Evolutionary conservation across 2,888 invertebrate genomes (phyloP).

Genomic region (Tribolium freemani): DNA sequence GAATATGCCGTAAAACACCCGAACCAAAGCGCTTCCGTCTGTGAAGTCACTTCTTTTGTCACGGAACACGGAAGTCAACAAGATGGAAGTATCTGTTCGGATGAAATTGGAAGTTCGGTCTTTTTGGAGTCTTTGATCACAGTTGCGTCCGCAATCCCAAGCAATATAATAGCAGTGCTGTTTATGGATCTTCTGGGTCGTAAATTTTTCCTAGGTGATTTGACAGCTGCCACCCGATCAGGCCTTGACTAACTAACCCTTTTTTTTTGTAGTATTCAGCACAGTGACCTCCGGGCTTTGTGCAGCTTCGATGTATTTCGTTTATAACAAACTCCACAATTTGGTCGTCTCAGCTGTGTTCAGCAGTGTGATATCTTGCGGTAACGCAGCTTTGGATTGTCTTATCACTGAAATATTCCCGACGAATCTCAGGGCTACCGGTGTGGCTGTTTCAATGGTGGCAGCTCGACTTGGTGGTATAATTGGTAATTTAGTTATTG

Average conservation of each 20-base stretch:
- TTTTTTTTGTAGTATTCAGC: slow-evolving; percentile 79
- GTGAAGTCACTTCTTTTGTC: slow-evolving; percentile 83
- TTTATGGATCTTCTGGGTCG: slow-evolving; percentile 90
- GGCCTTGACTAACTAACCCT: slow-evolving; percentile 36
- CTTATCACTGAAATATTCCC: slow-evolving; percentile 95
- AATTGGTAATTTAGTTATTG: slow-evolving; percentile 89
- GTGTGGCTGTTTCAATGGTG: slow-evolving; percentile 92
- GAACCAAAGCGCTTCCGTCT: slow-evolving; percentile 77
- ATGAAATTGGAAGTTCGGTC: slow-evolving; percentile 82
- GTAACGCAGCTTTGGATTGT: slow-evolving; percentile 92
- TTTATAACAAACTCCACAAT: slow-evolving; percentile 86
- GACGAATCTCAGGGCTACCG: slow-evolving; percentile 90
- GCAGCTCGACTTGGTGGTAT: slow-evolving; percentile 92
- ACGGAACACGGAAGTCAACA: slow-evolving; percentile 74
- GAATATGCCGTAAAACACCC: slow-evolving; percentile 81
- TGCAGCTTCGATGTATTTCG: slow-evolving; percentile 88
- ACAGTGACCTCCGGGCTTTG: slow-evolving; percentile 88
- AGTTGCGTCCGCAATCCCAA: slow-evolving; percentile 87
- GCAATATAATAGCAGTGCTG: slow-evolving; percentile 84
- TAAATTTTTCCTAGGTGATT: slow-evolving; percentile 83
- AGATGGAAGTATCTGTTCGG: slow-evolving; percentile 73
- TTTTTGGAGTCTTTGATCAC: slow-evolving; percentile 91
- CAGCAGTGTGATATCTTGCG: slow-evolving; percentile 90
- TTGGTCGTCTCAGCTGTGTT: slow-evolving; percentile 87
- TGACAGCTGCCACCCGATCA: background rate